Conservation (phyloP, 2,113 vertebrate species). For the Tupaia tana region DNA sequence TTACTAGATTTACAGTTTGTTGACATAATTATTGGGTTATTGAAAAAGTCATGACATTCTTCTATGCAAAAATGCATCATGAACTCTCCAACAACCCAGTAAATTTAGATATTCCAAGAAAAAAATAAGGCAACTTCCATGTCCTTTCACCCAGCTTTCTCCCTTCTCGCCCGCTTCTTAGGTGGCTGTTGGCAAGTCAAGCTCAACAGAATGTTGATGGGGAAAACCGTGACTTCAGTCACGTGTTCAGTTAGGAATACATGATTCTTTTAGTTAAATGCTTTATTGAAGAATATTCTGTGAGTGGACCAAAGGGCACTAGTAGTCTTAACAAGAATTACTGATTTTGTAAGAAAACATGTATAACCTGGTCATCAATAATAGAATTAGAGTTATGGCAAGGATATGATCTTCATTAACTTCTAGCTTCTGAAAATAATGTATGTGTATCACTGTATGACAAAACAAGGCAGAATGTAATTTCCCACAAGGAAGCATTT, state of each 20-base stretch:
- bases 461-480: slow-evolving; percentile 30
- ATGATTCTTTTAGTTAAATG: rapidly evolving
- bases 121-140: neutral
- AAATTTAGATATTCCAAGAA: neutral
- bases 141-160: neutral
- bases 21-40: neutral
- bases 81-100: too few relatives aligned
- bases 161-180: neutral
- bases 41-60: too few relatives aligned
- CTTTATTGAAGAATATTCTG: neutral
- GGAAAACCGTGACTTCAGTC: rapidly evolving
- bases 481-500: slow-evolving; percentile 75
- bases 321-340: rapidly evolving
- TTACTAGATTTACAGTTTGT: neutral
- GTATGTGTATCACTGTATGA: neutral
- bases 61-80: too few relatives aligned
- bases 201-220: neutral
- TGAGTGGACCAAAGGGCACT: rapidly evolving
- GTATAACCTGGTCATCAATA: slow-evolving; percentile 40
- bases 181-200: neutral
- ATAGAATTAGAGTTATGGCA: slow-evolving; percentile 48
- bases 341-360: neutral
- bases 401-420: slow-evolving; percentile 48
- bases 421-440: slow-evolving; percentile 62
- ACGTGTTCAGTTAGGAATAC: too few relatives aligned